Evolutionary conservation across 37 sponge, comb jelly and placozoan species (phyloP).

Genomic region (Oopsacas minuta): DNA sequence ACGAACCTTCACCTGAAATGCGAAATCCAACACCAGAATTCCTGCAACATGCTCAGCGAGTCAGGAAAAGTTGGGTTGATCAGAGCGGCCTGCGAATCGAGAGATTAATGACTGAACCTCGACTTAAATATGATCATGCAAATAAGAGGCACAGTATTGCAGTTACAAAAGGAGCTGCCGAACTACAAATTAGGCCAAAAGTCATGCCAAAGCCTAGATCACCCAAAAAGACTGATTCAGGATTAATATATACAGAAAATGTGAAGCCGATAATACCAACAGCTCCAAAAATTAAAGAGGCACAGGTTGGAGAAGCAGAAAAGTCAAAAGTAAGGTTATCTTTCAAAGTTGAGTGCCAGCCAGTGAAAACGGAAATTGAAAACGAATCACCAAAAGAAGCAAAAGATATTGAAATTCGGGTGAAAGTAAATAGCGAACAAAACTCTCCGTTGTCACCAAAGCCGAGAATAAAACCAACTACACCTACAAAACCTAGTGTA

Average conservation of each 20-base stretch:
- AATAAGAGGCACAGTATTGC: neutral
- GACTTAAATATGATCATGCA: neutral
- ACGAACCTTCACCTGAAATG: neutral
- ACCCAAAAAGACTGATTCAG: neutral
- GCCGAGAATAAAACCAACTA: no score
- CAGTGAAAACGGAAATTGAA: no score
- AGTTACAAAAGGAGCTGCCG: neutral
- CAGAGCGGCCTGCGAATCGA: neutral
- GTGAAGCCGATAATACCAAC: neutral
- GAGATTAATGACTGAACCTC: neutral
- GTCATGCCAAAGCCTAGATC: neutral
- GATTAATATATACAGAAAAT: no score
- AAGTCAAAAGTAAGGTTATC: no score
- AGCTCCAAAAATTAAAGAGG: neutral
- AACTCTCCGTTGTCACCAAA: no score
- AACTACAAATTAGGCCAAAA: neutral
- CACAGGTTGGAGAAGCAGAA: no score
- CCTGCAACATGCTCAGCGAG: neutral
- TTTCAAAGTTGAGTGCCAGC: no score
- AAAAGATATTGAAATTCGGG: no score
- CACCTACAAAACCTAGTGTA: no score
- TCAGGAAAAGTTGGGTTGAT: neutral
- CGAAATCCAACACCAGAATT: neutral
- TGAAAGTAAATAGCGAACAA: no score
- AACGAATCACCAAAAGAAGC: no score